These are phyloP conservation scores for Scotopteryx bipunctaria DNA, from an alignment of 2,888 invertebrate genomes.

Conservation along the genomic window DNA sequence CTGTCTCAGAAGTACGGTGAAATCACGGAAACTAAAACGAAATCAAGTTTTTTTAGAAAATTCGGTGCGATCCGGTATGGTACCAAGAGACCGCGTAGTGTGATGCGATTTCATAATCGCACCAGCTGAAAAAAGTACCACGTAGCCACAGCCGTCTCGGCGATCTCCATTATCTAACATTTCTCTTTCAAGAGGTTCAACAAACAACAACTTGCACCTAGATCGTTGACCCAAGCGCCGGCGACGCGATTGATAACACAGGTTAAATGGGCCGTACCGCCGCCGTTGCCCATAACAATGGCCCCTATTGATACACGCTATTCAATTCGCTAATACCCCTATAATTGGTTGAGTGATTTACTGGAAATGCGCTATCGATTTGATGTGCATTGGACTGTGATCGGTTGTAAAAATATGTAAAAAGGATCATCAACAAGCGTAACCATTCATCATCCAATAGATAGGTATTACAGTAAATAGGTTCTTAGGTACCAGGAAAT, in stretches of 20 bases:
- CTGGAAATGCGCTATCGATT: slow-evolving; percentile 49
- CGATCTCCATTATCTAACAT: no score
- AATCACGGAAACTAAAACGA: no score
- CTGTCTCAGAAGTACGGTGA: not conserved
- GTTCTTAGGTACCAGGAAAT: no score
- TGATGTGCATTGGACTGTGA: slow-evolving; percentile 37
- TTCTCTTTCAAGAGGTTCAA: slow-evolving; percentile 5
- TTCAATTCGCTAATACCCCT: slow-evolving; percentile 77
- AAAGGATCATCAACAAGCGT: slow-evolving; percentile 3
- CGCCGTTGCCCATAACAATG: slow-evolving; percentile 63
- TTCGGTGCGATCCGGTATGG: no score
- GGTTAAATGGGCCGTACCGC: slow-evolving; percentile 73
- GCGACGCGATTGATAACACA: slow-evolving; percentile 67
- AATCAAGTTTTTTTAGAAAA: no score
- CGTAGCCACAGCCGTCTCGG: no score
- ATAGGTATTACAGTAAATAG: not conserved
- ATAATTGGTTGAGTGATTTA: slow-evolving; percentile 77
- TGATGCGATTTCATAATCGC: no score
- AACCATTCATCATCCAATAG: not conserved
- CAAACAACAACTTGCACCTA: slow-evolving; percentile 42
- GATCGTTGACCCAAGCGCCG: slow-evolving; percentile 64
- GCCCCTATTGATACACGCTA: slow-evolving; percentile 65
- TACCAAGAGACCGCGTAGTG: no score
- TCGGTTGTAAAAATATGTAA: slow-evolving; percentile 17
- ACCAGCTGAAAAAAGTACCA: no score